Conservation (phyloP, 1,140 invertebrate genomes). For the Zophobas morio region DNA sequence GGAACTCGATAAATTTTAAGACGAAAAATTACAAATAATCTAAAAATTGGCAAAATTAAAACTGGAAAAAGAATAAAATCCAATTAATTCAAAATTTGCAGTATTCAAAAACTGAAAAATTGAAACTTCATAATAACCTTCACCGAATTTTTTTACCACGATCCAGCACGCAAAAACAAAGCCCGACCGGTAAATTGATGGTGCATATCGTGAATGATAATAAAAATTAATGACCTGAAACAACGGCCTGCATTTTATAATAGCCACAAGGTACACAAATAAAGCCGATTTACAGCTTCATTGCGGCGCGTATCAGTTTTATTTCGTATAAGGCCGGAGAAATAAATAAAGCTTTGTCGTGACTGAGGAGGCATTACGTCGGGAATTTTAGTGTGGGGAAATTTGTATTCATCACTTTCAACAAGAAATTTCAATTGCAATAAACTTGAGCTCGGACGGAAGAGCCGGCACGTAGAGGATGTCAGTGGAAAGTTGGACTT, state of each 20-base stretch:
- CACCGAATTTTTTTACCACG: background rate
- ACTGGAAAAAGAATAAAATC: too few relatives aligned
- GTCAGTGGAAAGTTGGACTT: slow-evolving; percentile 7
- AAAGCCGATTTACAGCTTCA: slow-evolving; percentile 10
- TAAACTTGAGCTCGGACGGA: slow-evolving; percentile 8
- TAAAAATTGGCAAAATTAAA: too few relatives aligned
- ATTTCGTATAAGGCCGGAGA: slow-evolving; percentile 20
- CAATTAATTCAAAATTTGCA: too few relatives aligned
- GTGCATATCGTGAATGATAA: slow-evolving; percentile 20
- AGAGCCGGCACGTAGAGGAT: slow-evolving; percentile 13
- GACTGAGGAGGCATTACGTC: background rate
- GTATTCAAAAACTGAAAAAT: too few relatives aligned
- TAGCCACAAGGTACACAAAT: slow-evolving; percentile 1
- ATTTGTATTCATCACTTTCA: slow-evolving; percentile 39
- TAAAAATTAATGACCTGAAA: slow-evolving; percentile 32
- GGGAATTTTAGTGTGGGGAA: slow-evolving; percentile 18
- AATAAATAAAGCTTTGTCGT: slow-evolving; percentile 27
- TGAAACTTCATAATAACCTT: too few relatives aligned
- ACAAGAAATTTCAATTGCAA: slow-evolving; percentile 42
- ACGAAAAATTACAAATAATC: too few relatives aligned
- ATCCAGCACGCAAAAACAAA: background rate
- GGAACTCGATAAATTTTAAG: too few relatives aligned
- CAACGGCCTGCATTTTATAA: background rate
- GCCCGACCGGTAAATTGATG: slow-evolving; percentile 6
- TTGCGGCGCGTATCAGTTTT: slow-evolving; percentile 9